Percentiles rank a stretch among this genome's conserved stretches.
phyloP scores from a whole-genome alignment of 2,888 invertebrate genomes.

The Enchytraeus crypticus region DNA sequence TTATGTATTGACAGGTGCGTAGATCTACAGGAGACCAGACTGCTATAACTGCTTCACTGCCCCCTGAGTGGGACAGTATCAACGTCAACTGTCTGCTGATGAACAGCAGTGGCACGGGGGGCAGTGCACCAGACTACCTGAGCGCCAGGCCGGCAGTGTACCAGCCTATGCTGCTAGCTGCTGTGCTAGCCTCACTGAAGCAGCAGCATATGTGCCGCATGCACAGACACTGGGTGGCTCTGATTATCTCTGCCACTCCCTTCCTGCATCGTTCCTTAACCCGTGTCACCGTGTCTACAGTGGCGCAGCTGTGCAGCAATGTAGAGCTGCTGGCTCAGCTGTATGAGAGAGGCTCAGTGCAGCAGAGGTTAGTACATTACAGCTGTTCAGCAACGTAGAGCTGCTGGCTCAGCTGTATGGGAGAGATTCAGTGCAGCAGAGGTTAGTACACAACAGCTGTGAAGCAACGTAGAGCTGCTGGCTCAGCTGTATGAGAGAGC shows the following conservation, averaged over 20 bases:
- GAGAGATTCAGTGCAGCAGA: constrained; percentile 3
- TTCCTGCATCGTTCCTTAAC: constrained; percentile 68
- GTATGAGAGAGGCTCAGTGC: constrained; percentile 28
- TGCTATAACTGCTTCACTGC: constrained; percentile 9
- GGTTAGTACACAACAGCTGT: constrained; percentile 58
- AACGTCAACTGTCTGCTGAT: constrained; percentile 33
- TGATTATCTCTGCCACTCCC: constrained; percentile 70
- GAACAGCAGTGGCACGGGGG: neutral
- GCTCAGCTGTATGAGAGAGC: constrained; percentile 43
- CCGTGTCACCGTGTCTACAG: constrained; percentile 66
- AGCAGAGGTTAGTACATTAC: constrained; percentile 44
- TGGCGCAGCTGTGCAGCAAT: constrained; percentile 70
- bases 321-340: constrained; percentile 58
- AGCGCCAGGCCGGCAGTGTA: constrained; percentile 54
- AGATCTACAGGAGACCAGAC: constrained; percentile 14
- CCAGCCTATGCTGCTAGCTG: constrained; percentile 73
- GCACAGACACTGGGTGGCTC: constrained; percentile 63
- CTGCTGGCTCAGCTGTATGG: constrained; percentile 51
- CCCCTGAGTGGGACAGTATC: constrained; percentile 50
- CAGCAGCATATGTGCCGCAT: constrained; percentile 62
- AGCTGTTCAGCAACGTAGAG: constrained; percentile 70
- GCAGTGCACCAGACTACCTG: constrained; percentile 2
- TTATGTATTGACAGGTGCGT: constrained; percentile 47
- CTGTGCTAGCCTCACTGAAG: constrained; percentile 67
- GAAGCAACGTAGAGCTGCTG: constrained; percentile 65